phyloP scores from a whole-genome alignment of 2,797 vertebrate genomes.

The Enteromius fasciolatus region DNA sequence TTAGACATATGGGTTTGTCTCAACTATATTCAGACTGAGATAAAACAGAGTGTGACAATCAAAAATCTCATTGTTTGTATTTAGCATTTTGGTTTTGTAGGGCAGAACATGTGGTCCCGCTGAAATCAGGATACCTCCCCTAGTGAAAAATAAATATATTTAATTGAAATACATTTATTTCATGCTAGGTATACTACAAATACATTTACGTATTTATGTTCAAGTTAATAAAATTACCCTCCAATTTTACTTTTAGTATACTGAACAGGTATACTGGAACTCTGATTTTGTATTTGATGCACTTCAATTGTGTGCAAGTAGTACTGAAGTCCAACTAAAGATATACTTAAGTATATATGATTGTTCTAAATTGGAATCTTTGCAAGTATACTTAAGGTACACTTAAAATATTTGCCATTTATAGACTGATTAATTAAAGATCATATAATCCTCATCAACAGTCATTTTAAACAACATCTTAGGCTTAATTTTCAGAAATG shows the following conservation, averaged over 20 bases:
- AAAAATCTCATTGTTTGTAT: neutral
- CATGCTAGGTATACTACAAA: no score
- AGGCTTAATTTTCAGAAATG: no score
- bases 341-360: neutral
- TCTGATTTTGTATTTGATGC: no score
- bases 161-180: no score
- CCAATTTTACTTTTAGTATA: no score
- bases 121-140: neutral
- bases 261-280: no score
- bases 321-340: neutral
- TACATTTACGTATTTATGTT: no score
- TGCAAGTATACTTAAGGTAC: neutral
- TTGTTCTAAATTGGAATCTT: neutral
- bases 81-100: neutral
- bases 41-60: neutral
- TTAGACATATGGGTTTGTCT: neutral
- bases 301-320: no score
- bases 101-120: neutral
- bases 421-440: no score
- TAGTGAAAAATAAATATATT: no score
- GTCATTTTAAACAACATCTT: no score
- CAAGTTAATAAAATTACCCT: no score
- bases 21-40: neutral
- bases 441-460: neutral
- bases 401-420: neutral